These are phyloP conservation scores for Poeciliopsis retropinna DNA, from an alignment of 2,113 vertebrate species.

Conservation along the genomic window DNA sequence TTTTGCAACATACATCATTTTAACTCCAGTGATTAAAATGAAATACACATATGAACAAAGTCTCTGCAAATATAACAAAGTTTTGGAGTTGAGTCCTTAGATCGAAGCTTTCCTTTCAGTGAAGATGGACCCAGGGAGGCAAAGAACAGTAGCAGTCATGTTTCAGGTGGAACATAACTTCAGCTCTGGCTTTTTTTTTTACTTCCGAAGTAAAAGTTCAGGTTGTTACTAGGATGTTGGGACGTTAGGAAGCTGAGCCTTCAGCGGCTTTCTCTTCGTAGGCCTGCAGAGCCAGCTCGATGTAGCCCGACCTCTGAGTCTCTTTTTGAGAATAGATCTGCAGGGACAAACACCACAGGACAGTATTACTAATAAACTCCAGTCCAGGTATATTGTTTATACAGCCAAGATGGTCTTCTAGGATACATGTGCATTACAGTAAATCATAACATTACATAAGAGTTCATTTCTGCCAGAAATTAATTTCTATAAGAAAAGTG, in stretches of 20 bases:
- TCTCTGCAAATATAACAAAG: not conserved
- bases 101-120: not conserved
- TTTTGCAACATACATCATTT: slow-evolving; percentile 53
- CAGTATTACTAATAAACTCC: not conserved
- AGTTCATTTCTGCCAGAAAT: too few relatives aligned
- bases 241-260: slow-evolving; percentile 44
- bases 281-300: slow-evolving; percentile 89
- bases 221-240: not conserved
- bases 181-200: not conserved
- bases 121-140: not conserved
- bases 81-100: not conserved
- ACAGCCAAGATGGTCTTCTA: too few relatives aligned
- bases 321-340: slow-evolving; percentile 90
- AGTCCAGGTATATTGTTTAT: too few relatives aligned
- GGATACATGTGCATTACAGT: too few relatives aligned
- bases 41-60: not conserved
- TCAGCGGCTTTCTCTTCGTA: slow-evolving; percentile 76
- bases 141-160: not conserved
- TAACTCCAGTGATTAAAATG: not conserved
- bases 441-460: too few relatives aligned
- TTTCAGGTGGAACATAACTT: not conserved
- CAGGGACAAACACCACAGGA: slow-evolving; percentile 21
- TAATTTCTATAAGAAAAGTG: too few relatives aligned
- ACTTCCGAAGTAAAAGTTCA: not conserved
- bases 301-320: slow-evolving; percentile 86